Percentiles rank a stretch among this genome's conserved stretches.
phyloP scores from a whole-genome alignment of 1,140 invertebrate species.

The Orius laevigatus region DNA sequence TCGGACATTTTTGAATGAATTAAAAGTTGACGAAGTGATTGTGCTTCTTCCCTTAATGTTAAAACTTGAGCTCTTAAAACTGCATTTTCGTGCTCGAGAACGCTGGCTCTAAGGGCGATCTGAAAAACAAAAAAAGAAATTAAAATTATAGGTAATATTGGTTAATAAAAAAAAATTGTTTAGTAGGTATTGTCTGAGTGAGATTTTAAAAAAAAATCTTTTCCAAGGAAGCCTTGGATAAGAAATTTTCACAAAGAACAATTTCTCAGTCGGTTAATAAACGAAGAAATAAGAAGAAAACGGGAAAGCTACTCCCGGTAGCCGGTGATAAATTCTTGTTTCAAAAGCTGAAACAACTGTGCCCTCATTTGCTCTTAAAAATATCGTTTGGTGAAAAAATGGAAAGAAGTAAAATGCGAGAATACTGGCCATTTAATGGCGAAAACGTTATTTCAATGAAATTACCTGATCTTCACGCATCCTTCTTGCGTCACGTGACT shows the following conservation, averaged over 20 bases:
- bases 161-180: background rate
- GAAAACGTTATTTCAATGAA: background rate
- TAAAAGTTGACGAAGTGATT: conserved; percentile 48
- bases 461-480: conserved; percentile 65
- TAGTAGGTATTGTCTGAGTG: background rate
- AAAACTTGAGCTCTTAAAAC: conserved; percentile 61
- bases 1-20: conserved; percentile 16
- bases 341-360: too few relatives aligned
- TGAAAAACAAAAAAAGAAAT: conserved; percentile 28
- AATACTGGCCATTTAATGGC: background rate
- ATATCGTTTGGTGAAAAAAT: background rate
- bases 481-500: conserved; percentile 69
- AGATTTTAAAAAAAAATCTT: background rate
- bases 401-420: background rate
- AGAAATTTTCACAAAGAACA: too few relatives aligned
- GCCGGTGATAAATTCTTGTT: too few relatives aligned
- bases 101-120: conserved; percentile 61
- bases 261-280: too few relatives aligned
- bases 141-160: too few relatives aligned
- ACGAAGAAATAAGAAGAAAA: too few relatives aligned
- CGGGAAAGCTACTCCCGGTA: too few relatives aligned
- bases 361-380: too few relatives aligned
- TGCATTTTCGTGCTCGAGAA: conserved; percentile 73
- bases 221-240: background rate
- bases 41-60: conserved; percentile 61